Evolutionary conservation across 2,113 vertebrate genomes (phyloP).

Genomic region (Triplophysa siluroides): DNA sequence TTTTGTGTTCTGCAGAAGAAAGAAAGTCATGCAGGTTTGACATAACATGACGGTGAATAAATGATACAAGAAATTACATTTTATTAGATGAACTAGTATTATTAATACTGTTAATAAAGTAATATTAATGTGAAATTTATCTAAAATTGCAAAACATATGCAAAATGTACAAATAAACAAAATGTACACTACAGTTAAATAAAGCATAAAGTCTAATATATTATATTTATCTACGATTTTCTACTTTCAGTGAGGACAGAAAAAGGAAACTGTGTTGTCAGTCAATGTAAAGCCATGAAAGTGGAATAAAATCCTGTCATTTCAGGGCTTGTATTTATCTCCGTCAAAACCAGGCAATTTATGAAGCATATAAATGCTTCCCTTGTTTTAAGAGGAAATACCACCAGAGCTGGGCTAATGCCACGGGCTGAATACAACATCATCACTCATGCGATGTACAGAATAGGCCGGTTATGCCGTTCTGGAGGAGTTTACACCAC

Average conservation of each 20-base stretch:
- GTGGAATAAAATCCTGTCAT: not conserved
- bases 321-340: not conserved
- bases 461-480: not conserved
- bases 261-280: not conserved
- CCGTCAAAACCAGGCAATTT: not conserved
- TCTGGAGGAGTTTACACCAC: not conserved
- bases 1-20: too few relatives aligned
- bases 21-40: too few relatives aligned
- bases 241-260: not conserved
- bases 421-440: not conserved
- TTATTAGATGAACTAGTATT: too few relatives aligned
- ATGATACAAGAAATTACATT: too few relatives aligned
- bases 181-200: too few relatives aligned
- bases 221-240: too few relatives aligned
- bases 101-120: too few relatives aligned
- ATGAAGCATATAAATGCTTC: constrained; percentile 11
- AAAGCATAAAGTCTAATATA: too few relatives aligned
- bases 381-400: constrained; percentile 1
- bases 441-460: not conserved
- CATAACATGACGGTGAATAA: too few relatives aligned
- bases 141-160: too few relatives aligned
- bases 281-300: not conserved
- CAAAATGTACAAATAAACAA: too few relatives aligned
- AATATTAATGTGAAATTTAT: too few relatives aligned
- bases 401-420: not conserved